These are phyloP conservation scores for Trichomalopsis sarcophagae DNA, from an alignment of 1,140 invertebrate species.

Conservation along the genomic window DNA sequence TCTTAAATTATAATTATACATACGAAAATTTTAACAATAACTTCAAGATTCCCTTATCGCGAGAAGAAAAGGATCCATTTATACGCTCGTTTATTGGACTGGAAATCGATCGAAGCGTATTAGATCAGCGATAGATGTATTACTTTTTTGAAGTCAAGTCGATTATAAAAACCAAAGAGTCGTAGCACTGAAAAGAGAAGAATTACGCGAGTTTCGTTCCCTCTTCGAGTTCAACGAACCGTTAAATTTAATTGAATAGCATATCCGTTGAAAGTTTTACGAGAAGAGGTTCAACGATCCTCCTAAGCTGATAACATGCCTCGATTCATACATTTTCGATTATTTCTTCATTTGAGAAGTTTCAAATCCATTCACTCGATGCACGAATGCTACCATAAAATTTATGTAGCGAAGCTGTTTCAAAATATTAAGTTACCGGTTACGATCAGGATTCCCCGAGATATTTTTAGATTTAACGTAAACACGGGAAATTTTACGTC, in stretches of 20 bases:
- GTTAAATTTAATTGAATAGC: constrained; percentile 23
- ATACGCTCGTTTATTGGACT: not conserved
- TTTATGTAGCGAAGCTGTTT: not conserved
- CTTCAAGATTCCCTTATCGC: no score
- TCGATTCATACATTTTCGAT: not conserved
- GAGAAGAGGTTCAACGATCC: constrained; percentile 15
- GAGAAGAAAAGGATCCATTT: not conserved
- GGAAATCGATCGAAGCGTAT: not conserved
- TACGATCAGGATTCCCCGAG: not conserved
- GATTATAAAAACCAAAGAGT: not conserved
- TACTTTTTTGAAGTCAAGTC: constrained; percentile 23
- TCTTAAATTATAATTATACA: not conserved
- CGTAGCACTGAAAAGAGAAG: not conserved
- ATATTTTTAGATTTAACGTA: not conserved
- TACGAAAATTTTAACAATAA: no score
- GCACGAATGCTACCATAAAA: not conserved
- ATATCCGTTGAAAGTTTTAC: constrained; percentile 4
- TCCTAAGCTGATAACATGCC: not conserved
- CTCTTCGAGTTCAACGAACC: constrained; percentile 18
- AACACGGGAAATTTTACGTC: not conserved
- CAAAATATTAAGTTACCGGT: not conserved
- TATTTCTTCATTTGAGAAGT: not conserved
- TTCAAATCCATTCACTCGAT: no score
- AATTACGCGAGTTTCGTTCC: not conserved
- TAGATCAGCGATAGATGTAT: constrained; percentile 19